Evolutionary conservation across 2,113 vertebrate genomes (phyloP).

Genomic region (Poecile atricapillus): DNA sequence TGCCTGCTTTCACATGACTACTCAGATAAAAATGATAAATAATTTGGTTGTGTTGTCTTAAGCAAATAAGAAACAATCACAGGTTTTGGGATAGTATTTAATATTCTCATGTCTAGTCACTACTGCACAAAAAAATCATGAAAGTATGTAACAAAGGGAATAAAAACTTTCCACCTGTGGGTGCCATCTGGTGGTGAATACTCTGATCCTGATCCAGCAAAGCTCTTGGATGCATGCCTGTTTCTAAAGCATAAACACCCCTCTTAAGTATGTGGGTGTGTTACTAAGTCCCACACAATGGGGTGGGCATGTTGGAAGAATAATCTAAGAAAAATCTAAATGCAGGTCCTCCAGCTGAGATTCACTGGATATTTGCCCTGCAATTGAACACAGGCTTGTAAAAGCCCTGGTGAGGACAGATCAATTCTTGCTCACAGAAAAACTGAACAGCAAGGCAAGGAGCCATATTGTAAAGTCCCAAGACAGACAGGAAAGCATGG

Average conservation of each 20-base stretch:
- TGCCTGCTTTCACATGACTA: neutral
- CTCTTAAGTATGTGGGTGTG: neutral
- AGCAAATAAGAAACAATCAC: neutral
- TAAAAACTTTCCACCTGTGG: slow-evolving; percentile 14
- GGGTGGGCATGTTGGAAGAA: neutral
- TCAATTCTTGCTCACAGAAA: neutral
- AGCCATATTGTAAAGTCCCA: neutral
- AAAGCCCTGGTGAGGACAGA: neutral
- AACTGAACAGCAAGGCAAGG: neutral
- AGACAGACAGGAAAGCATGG: neutral
- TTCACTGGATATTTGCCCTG: neutral
- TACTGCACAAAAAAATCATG: neutral
- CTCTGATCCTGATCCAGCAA: neutral
- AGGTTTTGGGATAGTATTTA: neutral
- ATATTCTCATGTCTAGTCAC: neutral
- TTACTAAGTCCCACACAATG: neutral
- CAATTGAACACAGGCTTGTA: neutral
- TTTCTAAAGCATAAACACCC: neutral
- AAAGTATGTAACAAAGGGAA: neutral
- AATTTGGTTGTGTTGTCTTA: neutral
- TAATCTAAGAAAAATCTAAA: neutral
- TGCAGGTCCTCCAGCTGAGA: neutral
- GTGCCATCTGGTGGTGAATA: slow-evolving; percentile 34
- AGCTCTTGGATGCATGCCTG: neutral
- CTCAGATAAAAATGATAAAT: neutral